Conservation (phyloP, 2,888 invertebrate genomes). For the Drymonia ruficornis region DNA sequence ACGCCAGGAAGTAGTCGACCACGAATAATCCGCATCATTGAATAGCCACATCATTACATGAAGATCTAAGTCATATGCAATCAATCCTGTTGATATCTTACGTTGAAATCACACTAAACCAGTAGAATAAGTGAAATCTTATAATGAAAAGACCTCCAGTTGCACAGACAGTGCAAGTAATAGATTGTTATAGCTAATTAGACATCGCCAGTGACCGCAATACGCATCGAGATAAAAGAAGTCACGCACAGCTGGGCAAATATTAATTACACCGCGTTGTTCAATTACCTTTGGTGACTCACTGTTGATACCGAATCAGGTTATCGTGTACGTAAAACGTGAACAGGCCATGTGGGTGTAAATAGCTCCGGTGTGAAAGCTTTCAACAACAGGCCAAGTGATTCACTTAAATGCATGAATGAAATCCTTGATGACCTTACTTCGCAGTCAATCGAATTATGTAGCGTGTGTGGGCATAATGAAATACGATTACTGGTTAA, state of each 20-base stretch:
- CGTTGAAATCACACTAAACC: too few relatives aligned
- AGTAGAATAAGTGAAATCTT: too few relatives aligned
- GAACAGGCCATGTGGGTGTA: neutral
- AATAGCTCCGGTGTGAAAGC: neutral
- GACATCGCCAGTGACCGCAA: constrained; percentile 45
- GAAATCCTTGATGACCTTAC: neutral
- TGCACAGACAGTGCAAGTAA: constrained; percentile 4
- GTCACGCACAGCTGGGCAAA: constrained; percentile 47
- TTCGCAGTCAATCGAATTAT: neutral
- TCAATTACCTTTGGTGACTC: constrained; percentile 41
- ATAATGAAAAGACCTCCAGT: too few relatives aligned
- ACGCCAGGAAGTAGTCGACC: too few relatives aligned
- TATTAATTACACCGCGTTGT: constrained; percentile 46
- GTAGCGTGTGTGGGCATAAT: too few relatives aligned
- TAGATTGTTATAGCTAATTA: constrained; percentile 13
- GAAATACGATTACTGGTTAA: too few relatives aligned
- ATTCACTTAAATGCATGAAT: constrained; percentile 1
- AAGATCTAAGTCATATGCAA: too few relatives aligned
- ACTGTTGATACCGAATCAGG: constrained; percentile 31
- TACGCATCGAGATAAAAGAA: constrained; percentile 48
- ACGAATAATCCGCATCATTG: too few relatives aligned
- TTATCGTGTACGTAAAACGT: constrained; percentile 7
- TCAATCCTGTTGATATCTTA: too few relatives aligned
- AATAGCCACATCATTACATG: too few relatives aligned
- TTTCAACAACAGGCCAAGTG: neutral